A percentile compares a stretch with the other conserved stretches of the same genome.
These are phyloP conservation scores for Acinonyx jubatus DNA, from an alignment of 2,113 vertebrate genomes.

Conservation along the genomic window DNA sequence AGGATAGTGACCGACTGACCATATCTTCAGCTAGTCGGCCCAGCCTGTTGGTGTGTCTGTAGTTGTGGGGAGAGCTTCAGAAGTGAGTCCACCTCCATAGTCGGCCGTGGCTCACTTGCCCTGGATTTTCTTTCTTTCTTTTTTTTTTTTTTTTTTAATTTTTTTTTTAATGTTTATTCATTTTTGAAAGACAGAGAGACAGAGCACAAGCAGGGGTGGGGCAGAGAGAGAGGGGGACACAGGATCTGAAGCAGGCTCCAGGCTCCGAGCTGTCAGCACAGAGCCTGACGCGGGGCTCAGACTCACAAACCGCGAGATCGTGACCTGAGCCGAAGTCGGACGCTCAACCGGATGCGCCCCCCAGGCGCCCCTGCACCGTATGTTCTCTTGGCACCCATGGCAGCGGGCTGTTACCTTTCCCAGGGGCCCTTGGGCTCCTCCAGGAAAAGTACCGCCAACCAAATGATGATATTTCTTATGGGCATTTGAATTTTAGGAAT, in stretches of 20 bases:
- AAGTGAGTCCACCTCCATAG: neutral
- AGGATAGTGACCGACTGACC: neutral
- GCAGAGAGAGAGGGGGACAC: no score
- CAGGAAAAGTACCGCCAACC: neutral
- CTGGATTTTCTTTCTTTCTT: neutral
- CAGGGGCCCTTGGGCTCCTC: neutral
- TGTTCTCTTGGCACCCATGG: neutral
- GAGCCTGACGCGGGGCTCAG: no score
- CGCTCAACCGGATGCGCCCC: no score
- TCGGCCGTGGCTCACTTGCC: neutral
- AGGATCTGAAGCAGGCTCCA: no score
- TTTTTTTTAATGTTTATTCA: no score
- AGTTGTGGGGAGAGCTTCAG: neutral
- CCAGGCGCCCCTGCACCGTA: neutral
- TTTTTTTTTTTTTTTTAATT: no score
- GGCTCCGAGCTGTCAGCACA: no score
- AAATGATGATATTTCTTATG: neutral
- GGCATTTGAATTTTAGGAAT: neutral
- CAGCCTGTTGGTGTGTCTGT: neutral
- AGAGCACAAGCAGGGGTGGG: no score
- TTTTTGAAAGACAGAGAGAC: no score
- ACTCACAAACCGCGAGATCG: no score
- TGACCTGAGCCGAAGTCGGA: no score
- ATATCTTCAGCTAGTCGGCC: neutral
- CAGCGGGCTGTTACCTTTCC: neutral